Base-by-base conservation (phyloP, 2,888 invertebrate species). In the Lysandra coridon region DNA sequence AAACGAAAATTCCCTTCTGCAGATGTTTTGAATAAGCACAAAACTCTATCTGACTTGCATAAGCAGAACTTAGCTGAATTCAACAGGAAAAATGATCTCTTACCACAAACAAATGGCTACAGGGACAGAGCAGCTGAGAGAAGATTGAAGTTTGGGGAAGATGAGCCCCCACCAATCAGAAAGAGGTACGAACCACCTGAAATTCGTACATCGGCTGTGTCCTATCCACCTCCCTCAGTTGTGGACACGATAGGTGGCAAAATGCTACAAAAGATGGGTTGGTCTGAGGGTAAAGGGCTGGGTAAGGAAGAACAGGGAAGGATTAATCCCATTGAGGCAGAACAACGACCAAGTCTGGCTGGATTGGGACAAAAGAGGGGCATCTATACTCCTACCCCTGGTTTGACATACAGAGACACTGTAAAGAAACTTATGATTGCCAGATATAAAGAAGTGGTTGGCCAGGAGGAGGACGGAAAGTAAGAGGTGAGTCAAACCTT, bases 241-340 rank as follows among this genome's bases (percentile, higher is more conserved):
- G 96, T 97, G 0, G 98, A 98, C 84, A 99, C 99, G 85, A 98
- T 99, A 80, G 99, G 99, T 7, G 99, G 98, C 88, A 97, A 98
- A 87, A 95, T 99, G 90, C 90, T 99, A 82, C 99, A 99, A 91
- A 99, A 98, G 92, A 99, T 99, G 99, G 99, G 99, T 4, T 99
- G 99, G 99, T 97, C 97, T 6, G 98, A 98, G 88, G 99, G 99
- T 0, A 97, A 98, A 94, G 99, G 99, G 0, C 94, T 99, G 37
- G 99, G 99, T 0, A 98, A 98, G 88, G 96, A 96, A 79, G 98
- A 98, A 88, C 99, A 99, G 91, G 99, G 98, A 17, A 95, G 98
- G 85, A 98, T 98, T 40, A 98, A 97, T 79, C 99, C 99, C 77
- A 98, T 99, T 82, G 98, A 98, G 95, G 98, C 97, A 81, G 92